Base-by-base conservation (phyloP, 2,113 vertebrate genomes). In the Sceloporus undulatus region DNA sequence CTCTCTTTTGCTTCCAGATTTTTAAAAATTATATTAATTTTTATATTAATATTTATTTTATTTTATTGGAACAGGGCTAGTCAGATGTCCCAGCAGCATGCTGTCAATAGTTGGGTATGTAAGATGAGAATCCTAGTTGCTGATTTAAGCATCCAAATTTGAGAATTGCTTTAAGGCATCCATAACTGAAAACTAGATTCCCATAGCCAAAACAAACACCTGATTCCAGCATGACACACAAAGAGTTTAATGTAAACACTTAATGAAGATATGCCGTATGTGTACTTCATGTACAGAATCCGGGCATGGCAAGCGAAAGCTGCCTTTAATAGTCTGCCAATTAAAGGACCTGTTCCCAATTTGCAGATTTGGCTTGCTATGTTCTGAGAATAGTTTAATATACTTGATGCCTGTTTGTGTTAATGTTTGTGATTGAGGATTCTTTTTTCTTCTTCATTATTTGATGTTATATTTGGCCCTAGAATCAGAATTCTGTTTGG, bases 401-500 rank as follows among this genome's bases (percentile, higher is more conserved):
- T 91, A 93, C 90, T 91, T 0, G 77, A 94, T 94, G 95, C 91
- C 91, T 94, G 92, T 94, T 95, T 91, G 88, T 90, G 93, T 95
- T 92, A 92, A 94, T 97, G 95, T 97, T 97, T 97, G 96, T 94
- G 93, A 95, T 93, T 94, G 94, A 93, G 94, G 92, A 92, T 96
- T 96, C 59, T 14, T 34, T 38, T 5, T 5, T 34, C 34, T 5
- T 16, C 13, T 95, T 96, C 92, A 96, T 97, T 96, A 97, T 95
- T 96, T 94, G 92, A 95, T 97, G 95, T 96, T 97, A 86, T 96
- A 92, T 93, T 97, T 97, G 96, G 97, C 96, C 87, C 78, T 1
- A 65, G 92, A 86, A 87, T 90, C 91, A 93, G 29, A 92, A 93
- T 93, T 94, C 91, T 90, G 90, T 94, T 90, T 93, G 88, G 94